phyloP scores from a whole-genome alignment of 2,113 vertebrate genomes.

The Neoarius graeffei region DNA sequence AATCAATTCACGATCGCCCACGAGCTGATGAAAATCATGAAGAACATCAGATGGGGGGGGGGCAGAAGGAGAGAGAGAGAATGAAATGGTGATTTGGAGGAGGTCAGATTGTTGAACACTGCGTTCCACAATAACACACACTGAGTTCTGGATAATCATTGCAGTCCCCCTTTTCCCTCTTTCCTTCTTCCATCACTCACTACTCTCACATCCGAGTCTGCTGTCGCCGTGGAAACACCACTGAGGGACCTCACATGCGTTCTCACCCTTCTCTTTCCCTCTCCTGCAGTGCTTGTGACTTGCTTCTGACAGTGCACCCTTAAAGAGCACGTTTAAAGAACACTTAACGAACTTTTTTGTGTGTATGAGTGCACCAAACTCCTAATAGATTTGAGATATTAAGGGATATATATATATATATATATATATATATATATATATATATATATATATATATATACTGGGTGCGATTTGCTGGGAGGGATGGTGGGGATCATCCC shows the following conservation, averaged over 20 bases:
- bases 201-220: constrained; percentile 17
- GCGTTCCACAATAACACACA: background rate
- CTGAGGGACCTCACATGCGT: background rate
- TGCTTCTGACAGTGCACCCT: background rate
- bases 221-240: constrained; percentile 12
- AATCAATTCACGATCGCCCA: background rate
- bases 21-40: background rate
- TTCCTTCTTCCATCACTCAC: background rate
- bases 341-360: background rate
- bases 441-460: no score
- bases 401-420: no score
- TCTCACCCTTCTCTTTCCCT: background rate
- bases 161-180: background rate
- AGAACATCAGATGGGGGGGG: background rate
- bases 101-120: background rate
- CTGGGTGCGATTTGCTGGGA: no score
- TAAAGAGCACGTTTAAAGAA: background rate
- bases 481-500: no score
- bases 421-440: no score
- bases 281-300: background rate
- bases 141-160: background rate
- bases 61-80: background rate
- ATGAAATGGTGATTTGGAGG: background rate
- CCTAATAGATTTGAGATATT: background rate
- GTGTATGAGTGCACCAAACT: background rate